These are phyloP conservation scores for Mythimna ferrago DNA, from an alignment of 2,888 invertebrate genomes.

Conservation along the genomic window DNA sequence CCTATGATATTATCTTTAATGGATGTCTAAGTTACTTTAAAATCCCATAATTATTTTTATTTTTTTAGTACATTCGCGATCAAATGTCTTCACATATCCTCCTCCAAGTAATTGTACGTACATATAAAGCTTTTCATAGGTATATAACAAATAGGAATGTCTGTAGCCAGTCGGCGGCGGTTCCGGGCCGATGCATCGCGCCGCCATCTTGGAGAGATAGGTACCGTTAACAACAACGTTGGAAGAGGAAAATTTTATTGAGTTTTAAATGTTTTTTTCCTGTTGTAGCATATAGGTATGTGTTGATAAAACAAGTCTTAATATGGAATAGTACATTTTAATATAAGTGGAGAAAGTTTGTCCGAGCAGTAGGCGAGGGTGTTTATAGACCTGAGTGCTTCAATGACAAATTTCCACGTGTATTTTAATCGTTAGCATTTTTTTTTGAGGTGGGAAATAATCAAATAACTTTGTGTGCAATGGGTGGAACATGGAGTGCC, in stretches of 20 bases:
- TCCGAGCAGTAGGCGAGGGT: no score
- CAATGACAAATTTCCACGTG: no score
- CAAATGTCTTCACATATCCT: constrained; percentile 33
- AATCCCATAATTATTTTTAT: constrained; percentile 13
- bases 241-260: neutral
- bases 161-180: constrained; percentile 67
- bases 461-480: no score
- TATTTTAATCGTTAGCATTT: no score
- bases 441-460: no score
- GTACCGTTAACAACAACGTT: constrained; percentile 70
- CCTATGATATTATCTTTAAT: no score
- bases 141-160: constrained; percentile 59
- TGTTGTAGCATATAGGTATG: neutral
- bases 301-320: neutral
- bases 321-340: neutral
- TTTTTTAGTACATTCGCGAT: constrained; percentile 10
- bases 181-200: constrained; percentile 78
- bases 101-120: constrained; percentile 21
- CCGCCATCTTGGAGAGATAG: constrained; percentile 78
- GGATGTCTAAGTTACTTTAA: constrained; percentile 3
- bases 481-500: no score
- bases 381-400: no score
- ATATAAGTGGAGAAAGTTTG: no score
- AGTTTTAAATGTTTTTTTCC: neutral
- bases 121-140: constrained; percentile 35